Evolutionary conservation across 2,113 vertebrate genomes (phyloP), one percentile per base, ranked within the genome.

Genomic region (Crypturellus undulatus): DNA sequence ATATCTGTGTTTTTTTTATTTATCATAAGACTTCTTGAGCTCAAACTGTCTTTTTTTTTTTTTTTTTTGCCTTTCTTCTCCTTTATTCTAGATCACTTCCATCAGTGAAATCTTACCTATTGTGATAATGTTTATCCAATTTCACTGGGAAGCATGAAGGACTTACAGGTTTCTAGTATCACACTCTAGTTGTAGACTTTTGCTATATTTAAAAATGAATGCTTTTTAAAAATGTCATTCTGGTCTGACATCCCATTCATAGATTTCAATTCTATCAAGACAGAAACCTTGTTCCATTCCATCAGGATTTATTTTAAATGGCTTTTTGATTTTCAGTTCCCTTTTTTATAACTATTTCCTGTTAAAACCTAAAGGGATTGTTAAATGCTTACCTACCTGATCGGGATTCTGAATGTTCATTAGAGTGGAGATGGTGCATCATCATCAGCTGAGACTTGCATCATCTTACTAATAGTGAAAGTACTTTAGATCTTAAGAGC

Each of bases 351-450:
- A 9, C 12, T 36, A 20, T n/a, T 5, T 75, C 49, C 19, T 36
- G 12, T 60, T 56, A 56, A 6, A 80, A 70, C 11, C 6, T 38
- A 10, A 89, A 67, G 8, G 6, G 2, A 1, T n/a, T 65, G 11
- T 51, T 6, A 36, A 22, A 7, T 12, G 34, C 18, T 80, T 73
- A n/a, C 6, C 6, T 62, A 21, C 12, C 8, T 49, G 0, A 0
- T 59, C 21, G 69, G 3, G 3, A 54, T 80, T 59, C 32, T 43
- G 13, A 69, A 47, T 6, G 12, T 36, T 69, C 15, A 10, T 8
- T 2, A 4, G 19, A 5, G 51, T 38, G 69, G 21, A 69, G 13
- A 3, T 62, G 58, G 20, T 89, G 16, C n/a, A n/a, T n/a, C n/a
- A n/a, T n/a, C n/a, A n/a, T n/a, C n/a, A n/a, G n/a, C n/a, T n/a